Percentiles rank a stretch among this genome's conserved stretches.
phyloP scores from a whole-genome alignment of 2,888 invertebrate genomes.

The Electrophaes corylata region DNA sequence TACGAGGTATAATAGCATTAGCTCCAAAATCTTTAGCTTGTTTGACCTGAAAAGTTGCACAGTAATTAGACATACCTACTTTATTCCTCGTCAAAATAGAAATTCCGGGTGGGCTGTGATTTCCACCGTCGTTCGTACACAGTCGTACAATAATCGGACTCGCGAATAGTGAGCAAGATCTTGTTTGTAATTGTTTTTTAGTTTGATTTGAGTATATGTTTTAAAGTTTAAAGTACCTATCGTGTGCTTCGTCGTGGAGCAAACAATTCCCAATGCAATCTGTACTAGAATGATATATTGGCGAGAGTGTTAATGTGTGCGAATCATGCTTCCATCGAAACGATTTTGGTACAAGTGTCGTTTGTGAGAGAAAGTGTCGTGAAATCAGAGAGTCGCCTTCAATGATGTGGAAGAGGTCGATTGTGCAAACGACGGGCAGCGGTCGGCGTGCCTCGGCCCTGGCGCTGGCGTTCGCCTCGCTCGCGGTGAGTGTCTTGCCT shows the following conservation, averaged over 20 bases:
- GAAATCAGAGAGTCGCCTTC: slow-evolving; percentile 79
- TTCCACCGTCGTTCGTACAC: too few relatives aligned
- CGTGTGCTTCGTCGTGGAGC: slow-evolving; percentile 12
- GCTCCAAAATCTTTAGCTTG: too few relatives aligned
- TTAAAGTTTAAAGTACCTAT: slow-evolving; percentile 36
- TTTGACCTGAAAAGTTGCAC: too few relatives aligned
- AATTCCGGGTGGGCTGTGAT: too few relatives aligned
- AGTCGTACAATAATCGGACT: too few relatives aligned
- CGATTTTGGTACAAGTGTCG: slow-evolving; percentile 50
- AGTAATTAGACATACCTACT: too few relatives aligned
- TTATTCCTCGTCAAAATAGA: too few relatives aligned
- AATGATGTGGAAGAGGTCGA: slow-evolving; percentile 83
- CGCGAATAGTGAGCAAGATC: too few relatives aligned
- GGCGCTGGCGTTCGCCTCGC: slow-evolving; percentile 56
- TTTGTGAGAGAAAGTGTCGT: slow-evolving; percentile 80
- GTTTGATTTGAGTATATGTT: slow-evolving; percentile 18
- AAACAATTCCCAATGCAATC: slow-evolving; percentile 43
- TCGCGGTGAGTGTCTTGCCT: slow-evolving; percentile 57
- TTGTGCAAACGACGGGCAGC: slow-evolving; percentile 73
- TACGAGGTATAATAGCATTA: too few relatives aligned
- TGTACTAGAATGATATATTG: slow-evolving; percentile 46
- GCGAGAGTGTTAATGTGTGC: slow-evolving; percentile 40
- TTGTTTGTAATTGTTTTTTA: too few relatives aligned
- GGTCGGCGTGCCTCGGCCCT: slow-evolving; percentile 51
- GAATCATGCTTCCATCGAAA: slow-evolving; percentile 56